Evolutionary conservation across 2,113 vertebrate species (phyloP).

Genomic region (Chelonoidis abingdonii): DNA sequence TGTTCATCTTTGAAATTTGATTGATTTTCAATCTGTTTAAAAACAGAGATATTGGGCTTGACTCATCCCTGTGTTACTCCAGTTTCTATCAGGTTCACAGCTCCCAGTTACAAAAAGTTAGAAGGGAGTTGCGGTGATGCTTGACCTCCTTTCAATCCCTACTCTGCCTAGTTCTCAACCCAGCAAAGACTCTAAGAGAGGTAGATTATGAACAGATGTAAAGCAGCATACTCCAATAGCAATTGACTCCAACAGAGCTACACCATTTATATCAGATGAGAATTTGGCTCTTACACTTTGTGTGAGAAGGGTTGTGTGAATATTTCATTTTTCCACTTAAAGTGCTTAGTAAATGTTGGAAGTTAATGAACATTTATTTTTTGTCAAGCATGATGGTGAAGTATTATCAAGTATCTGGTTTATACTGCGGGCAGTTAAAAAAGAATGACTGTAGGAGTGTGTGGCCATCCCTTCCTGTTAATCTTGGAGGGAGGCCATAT

Average conservation of each 20-base stretch:
- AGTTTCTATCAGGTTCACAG: neutral
- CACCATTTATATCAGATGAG: neutral
- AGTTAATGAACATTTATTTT: accelerated
- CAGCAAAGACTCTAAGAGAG: neutral
- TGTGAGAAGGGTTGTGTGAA: neutral
- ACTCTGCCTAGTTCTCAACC: neutral
- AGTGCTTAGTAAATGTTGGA: neutral
- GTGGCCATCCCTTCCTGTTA: too few species aligned
- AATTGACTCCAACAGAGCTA: neutral
- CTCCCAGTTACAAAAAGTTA: neutral
- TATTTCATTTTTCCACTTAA: neutral
- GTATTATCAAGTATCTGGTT: neutral
- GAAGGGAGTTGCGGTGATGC: neutral
- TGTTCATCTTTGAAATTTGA: neutral
- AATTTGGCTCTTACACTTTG: neutral
- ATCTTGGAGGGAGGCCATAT: too few species aligned
- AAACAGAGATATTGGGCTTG: neutral
- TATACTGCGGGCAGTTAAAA: neutral
- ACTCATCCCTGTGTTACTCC: neutral
- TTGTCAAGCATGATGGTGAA: neutral
- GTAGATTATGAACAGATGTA: neutral
- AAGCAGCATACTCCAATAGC: neutral
- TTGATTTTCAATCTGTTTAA: neutral
- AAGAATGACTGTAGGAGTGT: neutral
- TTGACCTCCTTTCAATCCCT: neutral